Evolutionary conservation across 1,140 invertebrate species (phyloP).

Genomic region (Luehdorfia chinensis): DNA sequence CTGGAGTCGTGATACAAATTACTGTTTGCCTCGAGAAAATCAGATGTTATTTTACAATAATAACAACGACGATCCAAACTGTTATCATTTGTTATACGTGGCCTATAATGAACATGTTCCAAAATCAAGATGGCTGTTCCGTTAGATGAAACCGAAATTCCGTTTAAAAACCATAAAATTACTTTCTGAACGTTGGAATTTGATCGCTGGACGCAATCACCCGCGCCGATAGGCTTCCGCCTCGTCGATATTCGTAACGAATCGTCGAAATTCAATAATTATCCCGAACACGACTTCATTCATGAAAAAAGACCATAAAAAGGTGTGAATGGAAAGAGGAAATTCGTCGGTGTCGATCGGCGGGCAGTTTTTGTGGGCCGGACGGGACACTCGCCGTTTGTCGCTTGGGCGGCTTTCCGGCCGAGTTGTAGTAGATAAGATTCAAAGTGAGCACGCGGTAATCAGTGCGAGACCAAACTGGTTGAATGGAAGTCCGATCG

Average conservation of each 20-base stretch:
- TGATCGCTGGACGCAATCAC: slow-evolving; percentile 63
- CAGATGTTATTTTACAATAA: background rate
- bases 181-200: slow-evolving; percentile 64
- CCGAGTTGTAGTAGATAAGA: slow-evolving; percentile 63
- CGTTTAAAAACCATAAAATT: slow-evolving; percentile 73
- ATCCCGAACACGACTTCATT: slow-evolving; percentile 75
- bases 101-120: slow-evolving; percentile 15
- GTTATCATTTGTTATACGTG: background rate
- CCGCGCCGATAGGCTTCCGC: slow-evolving; percentile 65
- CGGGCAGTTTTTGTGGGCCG: slow-evolving; percentile 18
- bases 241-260: slow-evolving; percentile 75
- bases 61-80: background rate
- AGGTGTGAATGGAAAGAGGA: slow-evolving; percentile 73
- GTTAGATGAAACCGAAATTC: slow-evolving; percentile 41
- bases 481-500: slow-evolving; percentile 62
- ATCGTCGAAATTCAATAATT: slow-evolving; percentile 76
- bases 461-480: slow-evolving; percentile 71
- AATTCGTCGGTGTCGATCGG: slow-evolving; percentile 51
- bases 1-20: slow-evolving; percentile 6
- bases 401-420: slow-evolving; percentile 33
- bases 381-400: slow-evolving; percentile 10
- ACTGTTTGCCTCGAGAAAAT: background rate
- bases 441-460: slow-evolving; percentile 57
- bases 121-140: slow-evolving; percentile 20
- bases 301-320: slow-evolving; percentile 69